Conservation (phyloP, 2,797 vertebrate species). For the Tauraco hartlaubi region DNA sequence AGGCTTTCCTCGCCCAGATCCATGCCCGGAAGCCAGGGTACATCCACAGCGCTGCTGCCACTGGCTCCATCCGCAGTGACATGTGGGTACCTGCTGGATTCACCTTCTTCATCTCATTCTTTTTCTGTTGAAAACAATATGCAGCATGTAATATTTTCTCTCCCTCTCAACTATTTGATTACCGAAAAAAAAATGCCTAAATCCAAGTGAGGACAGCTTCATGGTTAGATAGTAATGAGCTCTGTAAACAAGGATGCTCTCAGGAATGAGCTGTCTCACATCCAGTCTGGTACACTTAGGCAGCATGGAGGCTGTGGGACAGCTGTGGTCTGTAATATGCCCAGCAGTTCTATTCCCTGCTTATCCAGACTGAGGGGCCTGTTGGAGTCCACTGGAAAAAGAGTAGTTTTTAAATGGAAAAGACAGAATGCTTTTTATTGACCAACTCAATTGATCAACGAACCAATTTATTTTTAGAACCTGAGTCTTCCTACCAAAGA, state of each 20-base stretch:
- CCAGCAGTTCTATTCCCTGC: not conserved
- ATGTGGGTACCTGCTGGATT: constrained; percentile 69
- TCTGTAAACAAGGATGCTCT: not conserved
- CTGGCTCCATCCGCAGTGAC: constrained; percentile 77
- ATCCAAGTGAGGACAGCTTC: not conserved
- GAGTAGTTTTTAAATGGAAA: not conserved
- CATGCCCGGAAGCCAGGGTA: constrained; percentile 87
- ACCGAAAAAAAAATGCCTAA: not conserved
- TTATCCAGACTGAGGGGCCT: not conserved
- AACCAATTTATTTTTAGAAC: not conserved
- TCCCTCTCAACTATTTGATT: not conserved
- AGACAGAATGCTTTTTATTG: not conserved
- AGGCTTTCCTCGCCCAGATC: constrained; percentile 87
- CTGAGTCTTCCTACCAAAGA: not conserved
- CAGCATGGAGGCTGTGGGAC: not conserved
- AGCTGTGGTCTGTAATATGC: not conserved
- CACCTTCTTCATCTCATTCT: not conserved
- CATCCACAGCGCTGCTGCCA: constrained; percentile 74
- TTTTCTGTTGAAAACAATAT: not conserved
- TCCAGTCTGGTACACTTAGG: not conserved
- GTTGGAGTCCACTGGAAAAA: not conserved
- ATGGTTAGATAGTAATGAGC: not conserved
- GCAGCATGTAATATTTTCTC: not conserved
- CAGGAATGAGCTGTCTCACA: not conserved
- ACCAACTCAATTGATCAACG: not conserved